Base-by-base conservation (phyloP, 2,113 vertebrate genomes). In the Stigmatopora argus region DNA sequence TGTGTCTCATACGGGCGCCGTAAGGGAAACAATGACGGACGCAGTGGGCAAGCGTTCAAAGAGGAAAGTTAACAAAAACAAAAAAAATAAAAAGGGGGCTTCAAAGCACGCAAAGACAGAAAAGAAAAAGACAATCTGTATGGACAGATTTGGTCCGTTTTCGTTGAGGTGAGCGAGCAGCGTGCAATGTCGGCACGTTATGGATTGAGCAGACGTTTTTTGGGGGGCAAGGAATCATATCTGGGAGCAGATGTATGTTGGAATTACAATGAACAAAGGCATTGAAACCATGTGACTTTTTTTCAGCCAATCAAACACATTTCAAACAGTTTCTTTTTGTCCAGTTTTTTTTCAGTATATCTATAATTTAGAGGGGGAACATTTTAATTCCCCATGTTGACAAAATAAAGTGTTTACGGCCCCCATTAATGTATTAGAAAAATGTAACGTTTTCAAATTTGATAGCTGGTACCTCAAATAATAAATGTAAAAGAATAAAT, bases 61-160 rank as follows among this genome's bases (percentile, higher is more conserved):
- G 38, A 51, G 26, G 19, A 66, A 59, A 58, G 69, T 38, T 53
- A 69, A 53, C 45, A 56, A 10, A n/a, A 14, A 3, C 6, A 18
- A 1, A 7, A 41, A 41, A 53, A 48, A 56, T n/a, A 38, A 12
- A n/a, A 21, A 3, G 4, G 14, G 47, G 17, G 62, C 35, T 23
- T 48, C 5, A 78, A 78, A 26, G 48, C 62, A 10, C 81, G 66
- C 63, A 59, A 1, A 14, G 26, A 65, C 64, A 65, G 48, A 19
- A 23, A 21, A 61, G 19, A 23, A 9, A 15, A 9, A 45, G 7
- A 7, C 19, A 46, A 61, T 45, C 18, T 45, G 59, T 14, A 61
- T 19, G 19, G n/a, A 21, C 58, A 61, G 38, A 4, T 61, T 45
- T 45, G 59, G 41, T 61, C 19, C 15, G 19, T 21, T 15, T 44